phyloP scores from a whole-genome alignment of 2,113 vertebrate genomes.

The Chunga burmeisteri region DNA sequence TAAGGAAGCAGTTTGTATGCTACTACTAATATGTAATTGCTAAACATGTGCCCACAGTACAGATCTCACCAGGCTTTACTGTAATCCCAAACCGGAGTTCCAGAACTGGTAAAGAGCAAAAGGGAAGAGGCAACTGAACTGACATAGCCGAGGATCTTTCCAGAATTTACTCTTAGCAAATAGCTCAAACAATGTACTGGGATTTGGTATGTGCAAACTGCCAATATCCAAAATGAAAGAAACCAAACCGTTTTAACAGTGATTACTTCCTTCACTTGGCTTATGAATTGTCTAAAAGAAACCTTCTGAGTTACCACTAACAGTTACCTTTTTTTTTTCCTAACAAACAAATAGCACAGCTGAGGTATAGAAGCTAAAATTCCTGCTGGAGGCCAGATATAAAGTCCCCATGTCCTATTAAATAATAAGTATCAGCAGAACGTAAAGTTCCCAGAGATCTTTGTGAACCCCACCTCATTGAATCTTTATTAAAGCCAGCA shows the following conservation, averaged over 20 bases:
- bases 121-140: background rate
- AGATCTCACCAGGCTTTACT: background rate
- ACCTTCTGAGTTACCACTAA: background rate
- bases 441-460: rapidly evolving
- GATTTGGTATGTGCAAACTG: background rate
- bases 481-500: background rate
- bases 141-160: background rate
- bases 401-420: background rate
- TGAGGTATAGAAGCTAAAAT: background rate
- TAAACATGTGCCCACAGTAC: background rate
- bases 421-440: background rate
- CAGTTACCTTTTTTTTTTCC: background rate
- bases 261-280: background rate
- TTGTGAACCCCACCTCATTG: background rate
- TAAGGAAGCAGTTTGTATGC: background rate
- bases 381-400: background rate
- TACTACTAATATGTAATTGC: background rate
- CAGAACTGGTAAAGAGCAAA: background rate
- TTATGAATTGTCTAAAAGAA: background rate
- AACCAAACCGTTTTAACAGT: background rate
- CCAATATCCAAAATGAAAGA: background rate
- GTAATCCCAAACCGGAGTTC: background rate
- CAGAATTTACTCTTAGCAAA: background rate
- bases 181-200: background rate
- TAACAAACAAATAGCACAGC: background rate